Evolutionary conservation across 2,113 vertebrate genomes (phyloP).

Genomic region (Gila orcuttii): DNA sequence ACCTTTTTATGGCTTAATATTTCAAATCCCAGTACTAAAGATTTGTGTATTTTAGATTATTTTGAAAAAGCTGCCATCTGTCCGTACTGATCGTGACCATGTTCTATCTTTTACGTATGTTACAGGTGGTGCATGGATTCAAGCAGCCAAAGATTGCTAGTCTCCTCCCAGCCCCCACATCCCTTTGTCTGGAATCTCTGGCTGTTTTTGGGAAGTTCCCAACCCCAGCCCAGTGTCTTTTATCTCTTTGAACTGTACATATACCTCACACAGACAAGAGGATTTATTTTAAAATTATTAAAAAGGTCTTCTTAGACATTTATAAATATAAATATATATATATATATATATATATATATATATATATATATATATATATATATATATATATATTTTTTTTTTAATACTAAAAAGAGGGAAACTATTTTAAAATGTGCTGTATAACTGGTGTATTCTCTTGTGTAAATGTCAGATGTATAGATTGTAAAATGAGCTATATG

Average conservation of each 20-base stretch:
- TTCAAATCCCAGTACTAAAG: background rate
- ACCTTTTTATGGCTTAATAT: background rate
- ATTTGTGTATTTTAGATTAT: background rate
- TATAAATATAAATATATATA: slow-evolving; percentile 76
- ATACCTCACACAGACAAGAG: slow-evolving; percentile 71
- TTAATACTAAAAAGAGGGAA: slow-evolving; percentile 84
- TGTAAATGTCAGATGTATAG: slow-evolving; percentile 79
- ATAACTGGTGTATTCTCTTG: slow-evolving; percentile 82
- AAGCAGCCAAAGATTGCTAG: slow-evolving; percentile 78
- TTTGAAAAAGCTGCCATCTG: background rate
- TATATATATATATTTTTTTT: slow-evolving; percentile 78
- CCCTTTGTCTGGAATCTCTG: slow-evolving; percentile 58
- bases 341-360: slow-evolving; percentile 79
- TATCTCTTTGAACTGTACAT: slow-evolving; percentile 73
- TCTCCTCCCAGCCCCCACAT: slow-evolving; percentile 55
- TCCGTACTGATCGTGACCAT: slow-evolving; percentile 34
- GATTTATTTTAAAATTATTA: slow-evolving; percentile 77
- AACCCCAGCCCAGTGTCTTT: slow-evolving; percentile 58
- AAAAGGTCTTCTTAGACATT: slow-evolving; percentile 75
- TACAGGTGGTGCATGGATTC: slow-evolving; percentile 74
- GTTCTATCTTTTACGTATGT: slow-evolving; percentile 35
- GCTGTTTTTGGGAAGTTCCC: slow-evolving; percentile 59
- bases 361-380: slow-evolving; percentile 75
- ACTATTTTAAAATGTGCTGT: slow-evolving; percentile 85
- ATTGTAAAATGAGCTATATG: slow-evolving; percentile 78